phyloP scores from a whole-genome alignment of 2,888 invertebrate species.

The Hesperia comma region DNA sequence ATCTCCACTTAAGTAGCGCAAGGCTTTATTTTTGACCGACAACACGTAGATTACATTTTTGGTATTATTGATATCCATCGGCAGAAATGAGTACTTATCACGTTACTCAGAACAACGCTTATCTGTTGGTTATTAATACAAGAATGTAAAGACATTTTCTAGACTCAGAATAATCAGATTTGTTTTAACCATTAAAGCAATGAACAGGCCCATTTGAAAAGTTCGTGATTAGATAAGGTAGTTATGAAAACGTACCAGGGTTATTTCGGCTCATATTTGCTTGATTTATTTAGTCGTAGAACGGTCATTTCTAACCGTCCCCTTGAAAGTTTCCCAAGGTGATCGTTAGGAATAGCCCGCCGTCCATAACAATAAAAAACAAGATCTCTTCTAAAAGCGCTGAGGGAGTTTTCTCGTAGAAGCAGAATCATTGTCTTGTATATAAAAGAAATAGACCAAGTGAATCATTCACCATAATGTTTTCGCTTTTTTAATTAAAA shows the following conservation, averaged over 20 bases:
- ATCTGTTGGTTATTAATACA: no score
- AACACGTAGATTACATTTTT: no score
- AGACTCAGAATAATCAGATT: no score
- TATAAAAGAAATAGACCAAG: slow-evolving; percentile 4
- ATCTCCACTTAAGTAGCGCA: no score
- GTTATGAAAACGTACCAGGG: not conserved
- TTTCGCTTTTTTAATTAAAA: not conserved
- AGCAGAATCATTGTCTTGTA: slow-evolving; percentile 2
- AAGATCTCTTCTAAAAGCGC: slow-evolving; percentile 11
- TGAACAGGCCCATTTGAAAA: no score
- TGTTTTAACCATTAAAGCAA: no score
- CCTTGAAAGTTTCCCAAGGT: slow-evolving; percentile 13
- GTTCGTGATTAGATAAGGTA: no score
- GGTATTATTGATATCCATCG: no score
- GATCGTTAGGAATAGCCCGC: slow-evolving; percentile 10
- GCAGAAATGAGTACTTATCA: no score
- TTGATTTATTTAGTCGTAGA: slow-evolving; percentile 9
- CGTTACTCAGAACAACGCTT: no score
- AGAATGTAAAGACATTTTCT: no score
- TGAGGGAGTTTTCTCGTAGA: slow-evolving; percentile 4
- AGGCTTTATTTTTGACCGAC: no score
- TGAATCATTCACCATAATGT: not conserved
- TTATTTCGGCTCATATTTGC: not conserved
- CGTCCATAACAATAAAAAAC: slow-evolving; percentile 16
- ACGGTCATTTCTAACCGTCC: slow-evolving; percentile 4